Percentiles rank a stretch among this genome's conserved stretches.
These are phyloP conservation scores for Crocuta crocuta DNA, from an alignment of 2,113 vertebrate species.

Conservation along the genomic window DNA sequence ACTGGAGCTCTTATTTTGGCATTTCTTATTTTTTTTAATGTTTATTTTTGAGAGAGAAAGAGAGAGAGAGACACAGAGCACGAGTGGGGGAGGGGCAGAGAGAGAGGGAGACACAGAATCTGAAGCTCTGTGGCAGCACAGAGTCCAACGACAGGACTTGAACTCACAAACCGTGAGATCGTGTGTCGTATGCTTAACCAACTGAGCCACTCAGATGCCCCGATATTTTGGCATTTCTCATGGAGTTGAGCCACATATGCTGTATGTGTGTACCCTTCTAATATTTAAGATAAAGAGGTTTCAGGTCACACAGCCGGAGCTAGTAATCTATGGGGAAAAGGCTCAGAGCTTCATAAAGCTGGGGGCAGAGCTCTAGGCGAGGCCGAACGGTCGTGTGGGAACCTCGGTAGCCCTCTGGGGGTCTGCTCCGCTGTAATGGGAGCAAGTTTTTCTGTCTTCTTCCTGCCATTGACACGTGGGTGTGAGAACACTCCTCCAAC, in stretches of 20 bases:
- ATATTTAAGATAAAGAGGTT: slow-evolving; percentile 6
- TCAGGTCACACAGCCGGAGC: neutral
- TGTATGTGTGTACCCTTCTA: neutral
- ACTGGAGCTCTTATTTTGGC: neutral
- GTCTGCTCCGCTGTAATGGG: slow-evolving; percentile 13
- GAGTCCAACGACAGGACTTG: too few species aligned
- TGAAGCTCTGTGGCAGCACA: too few species aligned
- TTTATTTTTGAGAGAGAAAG: too few species aligned
- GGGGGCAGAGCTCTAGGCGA: neutral
- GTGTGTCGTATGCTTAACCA: too few species aligned
- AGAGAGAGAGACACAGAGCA: too few species aligned
- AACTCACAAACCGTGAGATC: too few species aligned
- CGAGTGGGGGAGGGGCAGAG: too few species aligned
- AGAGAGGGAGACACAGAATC: too few species aligned
- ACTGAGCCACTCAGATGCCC: too few species aligned
- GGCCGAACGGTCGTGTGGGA: neutral
- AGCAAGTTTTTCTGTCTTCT: slow-evolving; percentile 34
- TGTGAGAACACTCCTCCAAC: slow-evolving; percentile 10
- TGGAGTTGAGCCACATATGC: neutral
- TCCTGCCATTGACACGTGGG: slow-evolving; percentile 14
- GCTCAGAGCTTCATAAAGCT: neutral
- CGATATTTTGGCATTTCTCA: neutral
- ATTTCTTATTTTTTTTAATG: neutral
- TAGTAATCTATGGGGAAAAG: neutral
- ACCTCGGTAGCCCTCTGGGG: neutral